Evolutionary conservation across 2,113 vertebrate genomes (phyloP).

Genomic region (Crotalus horridus): DNA sequence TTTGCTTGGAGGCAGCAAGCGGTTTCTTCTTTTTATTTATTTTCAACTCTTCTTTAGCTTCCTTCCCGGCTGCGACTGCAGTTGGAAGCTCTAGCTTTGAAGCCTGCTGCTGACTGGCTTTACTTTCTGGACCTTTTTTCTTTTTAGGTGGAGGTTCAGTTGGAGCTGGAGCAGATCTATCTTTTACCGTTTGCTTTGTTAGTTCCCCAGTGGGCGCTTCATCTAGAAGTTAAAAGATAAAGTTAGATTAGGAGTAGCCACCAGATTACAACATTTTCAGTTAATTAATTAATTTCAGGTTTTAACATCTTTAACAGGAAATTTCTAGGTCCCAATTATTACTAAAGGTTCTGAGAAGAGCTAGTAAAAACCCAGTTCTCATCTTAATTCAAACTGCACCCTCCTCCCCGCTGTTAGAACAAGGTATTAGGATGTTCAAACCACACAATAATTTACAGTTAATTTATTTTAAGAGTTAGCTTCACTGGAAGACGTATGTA

Average conservation of each 20-base stretch:
- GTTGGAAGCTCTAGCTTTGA: constrained; percentile 8
- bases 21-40: constrained; percentile 41
- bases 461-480: background rate
- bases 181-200: constrained; percentile 3
- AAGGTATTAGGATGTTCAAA: background rate
- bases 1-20: constrained; percentile 36
- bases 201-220: constrained; percentile 43
- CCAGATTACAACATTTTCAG: background rate
- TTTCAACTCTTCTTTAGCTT: constrained; percentile 29
- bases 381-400: background rate
- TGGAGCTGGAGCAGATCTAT: fast-evolving
- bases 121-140: constrained; percentile 15
- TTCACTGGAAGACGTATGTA: background rate
- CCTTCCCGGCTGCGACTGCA: constrained; percentile 26
- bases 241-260: background rate
- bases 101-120: constrained; percentile 45
- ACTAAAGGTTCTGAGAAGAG: background rate
- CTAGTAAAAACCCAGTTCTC: background rate
- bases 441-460: background rate
- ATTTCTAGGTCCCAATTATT: background rate
- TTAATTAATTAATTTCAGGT: background rate
- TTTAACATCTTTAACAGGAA: background rate
- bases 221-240: constrained; percentile 37
- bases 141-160: constrained; percentile 19
- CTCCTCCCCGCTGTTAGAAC: background rate